These are phyloP conservation scores for Troides helena DNA, from an alignment of 2,888 invertebrate species.

Conservation along the genomic window DNA sequence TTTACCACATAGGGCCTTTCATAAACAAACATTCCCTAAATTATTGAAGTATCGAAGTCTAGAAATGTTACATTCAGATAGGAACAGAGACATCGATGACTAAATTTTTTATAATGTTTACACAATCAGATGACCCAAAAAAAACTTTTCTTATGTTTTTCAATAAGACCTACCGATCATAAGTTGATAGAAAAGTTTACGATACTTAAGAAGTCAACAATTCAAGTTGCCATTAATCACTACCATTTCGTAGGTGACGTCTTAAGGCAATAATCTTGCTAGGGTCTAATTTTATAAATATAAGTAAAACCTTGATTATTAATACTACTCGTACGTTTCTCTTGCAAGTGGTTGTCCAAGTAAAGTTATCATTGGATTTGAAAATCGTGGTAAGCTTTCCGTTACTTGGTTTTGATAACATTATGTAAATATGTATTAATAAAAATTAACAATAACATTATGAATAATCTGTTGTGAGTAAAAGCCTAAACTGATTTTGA, in stretches of 20 bases:
- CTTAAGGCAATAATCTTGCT: not conserved
- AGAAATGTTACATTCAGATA: not conserved
- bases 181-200: conserved; percentile 52
- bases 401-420: no score
- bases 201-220: conserved; percentile 39
- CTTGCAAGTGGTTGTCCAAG: not conserved
- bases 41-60: no score
- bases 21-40: no score
- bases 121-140: conserved; percentile 56
- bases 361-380: not conserved
- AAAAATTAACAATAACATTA: no score
- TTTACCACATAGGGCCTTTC: no score
- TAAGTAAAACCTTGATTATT: not conserved
- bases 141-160: conserved; percentile 58
- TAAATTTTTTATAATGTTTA: conserved; percentile 47
- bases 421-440: no score
- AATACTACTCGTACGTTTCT: not conserved
- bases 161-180: conserved; percentile 61
- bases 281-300: not conserved
- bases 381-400: no score
- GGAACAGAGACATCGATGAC: not conserved
- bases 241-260: conserved; percentile 20
- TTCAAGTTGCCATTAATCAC: conserved; percentile 30
- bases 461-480: no score
- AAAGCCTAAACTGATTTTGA: no score